These are phyloP conservation scores for Hyaena hyaena DNA, from an alignment of 2,113 vertebrate genomes.

Conservation along the genomic window DNA sequence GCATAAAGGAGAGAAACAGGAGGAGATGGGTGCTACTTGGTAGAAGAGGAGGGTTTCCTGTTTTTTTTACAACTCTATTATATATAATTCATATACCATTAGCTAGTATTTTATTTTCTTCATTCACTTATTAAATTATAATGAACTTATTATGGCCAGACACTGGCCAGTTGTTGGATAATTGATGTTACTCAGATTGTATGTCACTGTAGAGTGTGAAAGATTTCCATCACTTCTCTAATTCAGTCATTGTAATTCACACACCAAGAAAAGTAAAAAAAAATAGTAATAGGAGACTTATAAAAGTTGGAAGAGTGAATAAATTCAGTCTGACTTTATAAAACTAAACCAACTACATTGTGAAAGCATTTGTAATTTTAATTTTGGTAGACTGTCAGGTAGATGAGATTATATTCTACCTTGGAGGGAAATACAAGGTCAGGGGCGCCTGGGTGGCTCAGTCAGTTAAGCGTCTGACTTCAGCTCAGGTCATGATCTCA, in stretches of 20 bases:
- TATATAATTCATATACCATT: background rate
- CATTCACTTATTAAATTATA: background rate
- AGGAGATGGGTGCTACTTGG: background rate
- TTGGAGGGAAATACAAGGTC: background rate
- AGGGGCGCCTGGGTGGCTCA: background rate
- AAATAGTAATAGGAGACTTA: background rate
- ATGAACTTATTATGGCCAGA: background rate
- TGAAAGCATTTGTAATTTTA: constrained; percentile 13
- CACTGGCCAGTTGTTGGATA: background rate
- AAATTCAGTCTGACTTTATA: constrained; percentile 20
- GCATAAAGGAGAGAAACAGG: background rate
- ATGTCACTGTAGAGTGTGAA: background rate
- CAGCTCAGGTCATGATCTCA: no score
- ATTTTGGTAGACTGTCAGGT: background rate
- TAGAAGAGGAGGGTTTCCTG: background rate
- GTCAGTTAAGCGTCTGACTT: no score
- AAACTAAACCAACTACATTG: background rate
- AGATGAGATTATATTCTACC: background rate
- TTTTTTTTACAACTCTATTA: background rate
- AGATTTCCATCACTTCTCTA: background rate
- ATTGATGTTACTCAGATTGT: background rate
- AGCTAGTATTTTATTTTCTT: constrained; percentile 7
- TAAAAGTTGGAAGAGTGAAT: background rate
- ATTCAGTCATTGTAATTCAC: background rate
- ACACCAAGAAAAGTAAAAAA: background rate